phyloP scores from a whole-genome alignment of 2,797 vertebrate species.

The Sebastes melanostomus region DNA sequence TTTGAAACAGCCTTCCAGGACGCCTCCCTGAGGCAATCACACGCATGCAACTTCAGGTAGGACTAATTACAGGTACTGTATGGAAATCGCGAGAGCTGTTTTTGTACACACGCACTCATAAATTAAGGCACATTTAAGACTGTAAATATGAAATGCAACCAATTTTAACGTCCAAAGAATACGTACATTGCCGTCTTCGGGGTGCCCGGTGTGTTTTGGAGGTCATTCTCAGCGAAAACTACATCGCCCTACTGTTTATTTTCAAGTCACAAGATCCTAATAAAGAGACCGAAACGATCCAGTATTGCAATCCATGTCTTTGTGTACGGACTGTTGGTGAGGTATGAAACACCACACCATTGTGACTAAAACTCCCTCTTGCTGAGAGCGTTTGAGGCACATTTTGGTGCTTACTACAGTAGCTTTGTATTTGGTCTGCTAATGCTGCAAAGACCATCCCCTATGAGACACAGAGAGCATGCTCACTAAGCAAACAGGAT shows the following conservation, averaged over 20 bases:
- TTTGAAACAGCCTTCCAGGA: slow-evolving; percentile 79
- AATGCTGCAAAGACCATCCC: slow-evolving; percentile 48
- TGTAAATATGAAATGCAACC: slow-evolving; percentile 42
- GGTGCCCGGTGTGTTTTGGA: slow-evolving; percentile 35
- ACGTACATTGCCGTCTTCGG: slow-evolving; percentile 20
- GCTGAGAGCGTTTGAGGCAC: slow-evolving; percentile 18
- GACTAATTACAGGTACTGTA: slow-evolving; percentile 78
- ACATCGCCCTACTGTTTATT: slow-evolving; percentile 44
- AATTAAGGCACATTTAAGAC: slow-evolving; percentile 55
- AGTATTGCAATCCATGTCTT: not conserved
- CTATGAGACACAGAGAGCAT: slow-evolving; percentile 54
- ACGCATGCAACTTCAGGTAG: slow-evolving; percentile 75
- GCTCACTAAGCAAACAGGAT: slow-evolving; percentile 67
- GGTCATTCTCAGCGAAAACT: slow-evolving; percentile 42
- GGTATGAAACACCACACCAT: slow-evolving; percentile 32
- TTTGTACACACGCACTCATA: slow-evolving; percentile 43
- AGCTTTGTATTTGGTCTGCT: slow-evolving; percentile 52
- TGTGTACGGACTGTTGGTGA: not conserved
- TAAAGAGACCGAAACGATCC: not conserved
- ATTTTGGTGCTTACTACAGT: slow-evolving; percentile 39
- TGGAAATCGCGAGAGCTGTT: slow-evolving; percentile 65
- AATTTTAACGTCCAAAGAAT: slow-evolving; percentile 35
- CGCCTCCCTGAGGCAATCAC: slow-evolving; percentile 78
- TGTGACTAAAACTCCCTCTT: slow-evolving; percentile 6
- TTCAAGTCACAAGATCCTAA: slow-evolving; percentile 11